phyloP scores from a whole-genome alignment of 2,888 invertebrate species.

The Aspidapion aeneum region DNA sequence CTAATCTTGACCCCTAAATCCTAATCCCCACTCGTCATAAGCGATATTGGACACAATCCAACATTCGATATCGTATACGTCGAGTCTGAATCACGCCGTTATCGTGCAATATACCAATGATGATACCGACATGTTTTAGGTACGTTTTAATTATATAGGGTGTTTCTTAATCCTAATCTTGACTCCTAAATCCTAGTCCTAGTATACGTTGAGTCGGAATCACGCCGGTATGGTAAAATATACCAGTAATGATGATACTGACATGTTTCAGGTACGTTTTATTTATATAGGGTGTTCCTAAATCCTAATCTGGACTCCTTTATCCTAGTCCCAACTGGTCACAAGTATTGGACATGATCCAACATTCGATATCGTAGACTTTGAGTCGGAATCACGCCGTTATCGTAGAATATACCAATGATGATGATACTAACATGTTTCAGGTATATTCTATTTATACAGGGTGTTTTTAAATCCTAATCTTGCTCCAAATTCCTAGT shows the following conservation, averaged over 20 bases:
- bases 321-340: too few species aligned
- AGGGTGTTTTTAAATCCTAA: constrained; percentile 2
- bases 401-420: constrained; percentile 96
- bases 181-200: too few species aligned
- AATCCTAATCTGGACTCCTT: too few species aligned
- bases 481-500: too few species aligned
- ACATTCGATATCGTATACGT: constrained; percentile 95
- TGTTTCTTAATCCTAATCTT: too few species aligned
- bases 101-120: constrained; percentile 98
- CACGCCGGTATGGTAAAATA: constrained; percentile 99
- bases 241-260: constrained; percentile 90
- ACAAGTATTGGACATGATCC: constrained; percentile 88
- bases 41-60: constrained; percentile 86
- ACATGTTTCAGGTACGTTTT: constrained; percentile 93
- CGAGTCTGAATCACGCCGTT: constrained; percentile 94
- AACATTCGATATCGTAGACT: constrained; percentile 97
- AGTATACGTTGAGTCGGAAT: constrained; percentile 89
- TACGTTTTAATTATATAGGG: too few species aligned
- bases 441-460: constrained; percentile 63
- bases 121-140: constrained; percentile 99
- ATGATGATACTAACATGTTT: constrained; percentile 98
- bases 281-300: too few species aligned
- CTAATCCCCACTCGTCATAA: constrained; percentile 93
- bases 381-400: constrained; percentile 94
- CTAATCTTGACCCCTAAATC: too few species aligned